Evolutionary conservation across 2,888 invertebrate genomes (phyloP).

Genomic region (Scaptomyza polygonia): DNA sequence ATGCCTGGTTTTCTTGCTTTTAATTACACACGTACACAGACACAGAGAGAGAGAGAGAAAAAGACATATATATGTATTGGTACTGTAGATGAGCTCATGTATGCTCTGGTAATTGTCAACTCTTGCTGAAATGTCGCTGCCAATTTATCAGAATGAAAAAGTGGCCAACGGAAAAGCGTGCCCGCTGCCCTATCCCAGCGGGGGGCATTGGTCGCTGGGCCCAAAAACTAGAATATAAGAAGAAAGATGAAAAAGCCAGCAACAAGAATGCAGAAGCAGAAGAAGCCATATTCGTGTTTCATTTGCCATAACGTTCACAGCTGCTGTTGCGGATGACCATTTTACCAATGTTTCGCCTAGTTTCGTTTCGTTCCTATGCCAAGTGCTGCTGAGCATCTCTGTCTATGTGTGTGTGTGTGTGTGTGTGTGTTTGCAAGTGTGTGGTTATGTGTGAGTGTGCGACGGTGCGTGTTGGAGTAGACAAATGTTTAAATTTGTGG

Average conservation of each 20-base stretch:
- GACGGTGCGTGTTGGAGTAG: conserved; percentile 76
- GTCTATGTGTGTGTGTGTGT: conserved; percentile 4
- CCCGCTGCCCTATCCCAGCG: conserved; percentile 47
- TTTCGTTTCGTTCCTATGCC: conserved; percentile 38
- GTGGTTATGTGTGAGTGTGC: conserved; percentile 35
- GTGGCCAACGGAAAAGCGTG: conserved; percentile 48
- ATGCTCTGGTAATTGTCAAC: conserved; percentile 73
- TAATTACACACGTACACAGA: conserved; percentile 58
- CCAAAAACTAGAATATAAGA: conserved; percentile 9
- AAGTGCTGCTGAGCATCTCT: conserved; percentile 8
- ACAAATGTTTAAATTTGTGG: conserved; percentile 79
- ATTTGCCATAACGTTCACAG: conserved; percentile 43
- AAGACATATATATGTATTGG: neutral
- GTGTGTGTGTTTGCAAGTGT: conserved; percentile 18
- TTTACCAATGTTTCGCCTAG: conserved; percentile 80
- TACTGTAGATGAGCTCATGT: conserved; percentile 42
- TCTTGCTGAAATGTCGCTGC: conserved; percentile 76
- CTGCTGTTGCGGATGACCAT: conserved; percentile 80
- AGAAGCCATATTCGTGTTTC: conserved; percentile 47
- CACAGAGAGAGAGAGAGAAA: neutral
- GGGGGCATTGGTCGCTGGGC: conserved; percentile 22
- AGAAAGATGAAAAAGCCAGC: neutral
- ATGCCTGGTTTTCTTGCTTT: conserved; percentile 65
- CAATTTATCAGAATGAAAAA: conserved; percentile 75
- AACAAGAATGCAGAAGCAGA: neutral